These are phyloP conservation scores for Ephestia elutella DNA, from an alignment of 1,140 invertebrate genomes.

Conservation along the genomic window DNA sequence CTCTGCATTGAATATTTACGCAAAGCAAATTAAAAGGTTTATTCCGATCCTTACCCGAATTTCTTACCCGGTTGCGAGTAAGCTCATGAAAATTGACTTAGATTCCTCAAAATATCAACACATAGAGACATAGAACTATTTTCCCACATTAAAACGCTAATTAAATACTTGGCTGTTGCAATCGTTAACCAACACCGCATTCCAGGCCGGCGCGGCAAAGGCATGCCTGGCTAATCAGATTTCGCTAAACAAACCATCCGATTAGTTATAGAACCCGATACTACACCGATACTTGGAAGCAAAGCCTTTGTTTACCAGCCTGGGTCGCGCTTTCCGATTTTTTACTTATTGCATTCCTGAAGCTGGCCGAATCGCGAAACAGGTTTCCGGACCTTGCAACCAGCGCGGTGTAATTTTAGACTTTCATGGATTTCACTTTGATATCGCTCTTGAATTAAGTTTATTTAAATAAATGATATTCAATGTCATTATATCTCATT, in stretches of 20 bases:
- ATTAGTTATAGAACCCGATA: constrained; percentile 63
- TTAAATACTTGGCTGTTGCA: not conserved
- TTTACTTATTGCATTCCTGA: constrained; percentile 51
- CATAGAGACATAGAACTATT: not conserved
- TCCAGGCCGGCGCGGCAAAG: constrained; percentile 20
- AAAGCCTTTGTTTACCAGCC: constrained; percentile 62
- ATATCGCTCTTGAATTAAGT: not conserved
- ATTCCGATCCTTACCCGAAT: too few relatives aligned
- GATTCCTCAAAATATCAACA: too few relatives aligned
- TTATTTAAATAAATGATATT: not conserved
- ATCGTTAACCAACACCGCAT: not conserved
- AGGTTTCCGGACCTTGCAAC: constrained; percentile 30
- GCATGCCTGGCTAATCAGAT: constrained; percentile 50
- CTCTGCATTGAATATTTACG: too few relatives aligned
- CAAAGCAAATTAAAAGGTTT: too few relatives aligned
- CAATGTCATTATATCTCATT: too few relatives aligned
- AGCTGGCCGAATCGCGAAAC: constrained; percentile 48
- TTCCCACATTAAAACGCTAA: not conserved
- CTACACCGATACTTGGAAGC: constrained; percentile 59
- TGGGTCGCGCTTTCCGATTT: constrained; percentile 41
- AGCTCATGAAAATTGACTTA: too few relatives aligned
- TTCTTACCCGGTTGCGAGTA: too few relatives aligned
- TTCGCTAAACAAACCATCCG: constrained; percentile 56
- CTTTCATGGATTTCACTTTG: not conserved
- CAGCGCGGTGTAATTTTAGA: not conserved